These are phyloP conservation scores for Drosophila paramelanica DNA, from an alignment of 2,888 invertebrate species.

Conservation along the genomic window DNA sequence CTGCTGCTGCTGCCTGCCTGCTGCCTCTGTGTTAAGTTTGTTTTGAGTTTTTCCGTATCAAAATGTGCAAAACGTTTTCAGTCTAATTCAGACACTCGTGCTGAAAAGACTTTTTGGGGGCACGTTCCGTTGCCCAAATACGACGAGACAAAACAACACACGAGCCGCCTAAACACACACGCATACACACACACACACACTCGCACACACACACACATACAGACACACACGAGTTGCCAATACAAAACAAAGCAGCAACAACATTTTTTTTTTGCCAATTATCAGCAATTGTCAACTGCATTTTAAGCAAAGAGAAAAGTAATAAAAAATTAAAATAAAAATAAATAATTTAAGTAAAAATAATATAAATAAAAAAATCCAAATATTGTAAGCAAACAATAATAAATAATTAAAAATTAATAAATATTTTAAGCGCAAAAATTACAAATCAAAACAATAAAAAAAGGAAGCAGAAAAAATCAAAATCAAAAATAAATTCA, in stretches of 20 bases:
- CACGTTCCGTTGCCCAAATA: conserved; percentile 67
- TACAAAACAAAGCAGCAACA: conserved; percentile 11
- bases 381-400: not conserved
- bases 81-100: conserved; percentile 85
- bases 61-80: conserved; percentile 85
- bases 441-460: not conserved
- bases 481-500: not conserved
- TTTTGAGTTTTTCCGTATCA: conserved; percentile 85
- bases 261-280: conserved; percentile 2
- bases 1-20: conserved; percentile 4
- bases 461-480: not conserved
- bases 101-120: conserved; percentile 84
- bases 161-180: conserved; percentile 29
- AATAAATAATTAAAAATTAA: not conserved
- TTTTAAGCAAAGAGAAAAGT: not conserved
- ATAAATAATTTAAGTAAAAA: not conserved
- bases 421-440: not conserved
- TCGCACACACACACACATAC: not conserved
- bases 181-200: conserved; percentile 30
- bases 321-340: not conserved
- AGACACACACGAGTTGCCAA: conserved; percentile 21
- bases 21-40: conserved; percentile 70
- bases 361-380: not conserved
- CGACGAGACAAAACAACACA: conserved; percentile 19
- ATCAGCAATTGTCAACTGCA: conserved; percentile 1